A percentile compares a stretch with the other conserved stretches of the same genome.
phyloP scores from a whole-genome alignment of 92 coral and sea anemone species.

The Zoanthus solanderi region DNA sequence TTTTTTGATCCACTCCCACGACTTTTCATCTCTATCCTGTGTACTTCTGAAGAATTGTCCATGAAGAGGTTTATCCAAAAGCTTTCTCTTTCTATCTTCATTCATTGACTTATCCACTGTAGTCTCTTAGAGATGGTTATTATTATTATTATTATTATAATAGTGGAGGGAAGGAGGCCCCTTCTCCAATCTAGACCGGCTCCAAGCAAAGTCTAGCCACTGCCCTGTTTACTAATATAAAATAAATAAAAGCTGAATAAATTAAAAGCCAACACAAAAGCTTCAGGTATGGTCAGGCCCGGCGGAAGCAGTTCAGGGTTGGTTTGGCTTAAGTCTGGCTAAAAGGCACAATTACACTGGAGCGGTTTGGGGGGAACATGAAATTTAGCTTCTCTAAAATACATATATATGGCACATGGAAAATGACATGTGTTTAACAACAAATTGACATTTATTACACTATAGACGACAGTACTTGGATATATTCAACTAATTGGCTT shows the following conservation, averaged over 20 bases:
- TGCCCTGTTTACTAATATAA: not conserved
- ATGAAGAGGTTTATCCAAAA: too few relatives aligned
- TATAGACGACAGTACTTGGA: slow-evolving; percentile 13
- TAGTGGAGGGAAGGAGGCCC: too few relatives aligned
- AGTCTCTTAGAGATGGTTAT: too few relatives aligned
- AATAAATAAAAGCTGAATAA: slow-evolving; percentile 20
- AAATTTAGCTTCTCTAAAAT: slow-evolving; percentile 17
- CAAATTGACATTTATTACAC: slow-evolving; percentile 19
- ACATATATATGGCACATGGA: slow-evolving; percentile 7
- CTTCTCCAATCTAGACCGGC: too few relatives aligned
- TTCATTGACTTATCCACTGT: too few relatives aligned
- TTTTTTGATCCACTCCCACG: too few relatives aligned
- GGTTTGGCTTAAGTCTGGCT: slow-evolving; percentile 5
- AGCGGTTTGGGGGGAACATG: slow-evolving; percentile 2
- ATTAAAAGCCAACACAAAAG: slow-evolving; percentile 15
- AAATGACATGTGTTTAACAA: not conserved
- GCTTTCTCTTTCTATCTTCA: too few relatives aligned
- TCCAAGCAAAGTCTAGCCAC: too few relatives aligned
- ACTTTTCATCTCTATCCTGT: too few relatives aligned
- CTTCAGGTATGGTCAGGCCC: slow-evolving; percentile 14
- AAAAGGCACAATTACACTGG: slow-evolving; percentile 13
- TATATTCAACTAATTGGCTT: slow-evolving; percentile 11
- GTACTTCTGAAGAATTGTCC: too few relatives aligned
- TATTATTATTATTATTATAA: too few relatives aligned
- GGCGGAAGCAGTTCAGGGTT: slow-evolving; percentile 17